These are phyloP conservation scores for Philotrypesis tridentata DNA, from an alignment of 1,140 invertebrate species.

Conservation along the genomic window DNA sequence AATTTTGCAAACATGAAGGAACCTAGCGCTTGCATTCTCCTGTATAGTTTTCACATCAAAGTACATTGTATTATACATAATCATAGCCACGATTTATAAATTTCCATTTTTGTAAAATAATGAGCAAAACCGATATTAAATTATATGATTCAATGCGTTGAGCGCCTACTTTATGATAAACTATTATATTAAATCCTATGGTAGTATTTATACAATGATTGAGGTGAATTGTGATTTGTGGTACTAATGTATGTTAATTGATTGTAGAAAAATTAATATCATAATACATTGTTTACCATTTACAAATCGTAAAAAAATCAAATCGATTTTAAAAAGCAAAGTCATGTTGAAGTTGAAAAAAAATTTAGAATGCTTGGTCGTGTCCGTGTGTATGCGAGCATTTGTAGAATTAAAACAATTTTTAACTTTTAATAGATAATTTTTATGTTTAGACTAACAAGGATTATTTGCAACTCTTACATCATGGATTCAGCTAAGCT, in stretches of 20 bases:
- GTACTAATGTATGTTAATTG: not conserved
- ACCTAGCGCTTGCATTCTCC: not conserved
- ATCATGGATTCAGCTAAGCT: too few relatives aligned
- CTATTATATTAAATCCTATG: not conserved
- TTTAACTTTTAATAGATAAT: not conserved
- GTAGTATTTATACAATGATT: not conserved
- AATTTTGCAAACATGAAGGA: not conserved
- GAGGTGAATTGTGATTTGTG: not conserved
- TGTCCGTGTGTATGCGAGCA: not conserved
- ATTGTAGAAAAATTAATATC: not conserved
- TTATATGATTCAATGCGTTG: not conserved
- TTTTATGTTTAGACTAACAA: too few relatives aligned
- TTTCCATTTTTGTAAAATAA: conserved; percentile 8
- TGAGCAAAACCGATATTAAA: conserved; percentile 1
- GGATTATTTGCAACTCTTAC: too few relatives aligned
- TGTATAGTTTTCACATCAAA: conserved; percentile 11
- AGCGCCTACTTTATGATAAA: not conserved
- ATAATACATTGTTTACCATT: not conserved
- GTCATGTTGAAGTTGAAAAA: not conserved
- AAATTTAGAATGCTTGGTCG: not conserved
- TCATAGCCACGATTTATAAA: not conserved
- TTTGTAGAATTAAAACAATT: conserved; percentile 13
- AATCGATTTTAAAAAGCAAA: not conserved
- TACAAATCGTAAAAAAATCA: not conserved
- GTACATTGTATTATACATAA: conserved; percentile 4